Evolutionary conservation across 2,888 invertebrate genomes (phyloP).

Genomic region (Lithophane ornitopus): DNA sequence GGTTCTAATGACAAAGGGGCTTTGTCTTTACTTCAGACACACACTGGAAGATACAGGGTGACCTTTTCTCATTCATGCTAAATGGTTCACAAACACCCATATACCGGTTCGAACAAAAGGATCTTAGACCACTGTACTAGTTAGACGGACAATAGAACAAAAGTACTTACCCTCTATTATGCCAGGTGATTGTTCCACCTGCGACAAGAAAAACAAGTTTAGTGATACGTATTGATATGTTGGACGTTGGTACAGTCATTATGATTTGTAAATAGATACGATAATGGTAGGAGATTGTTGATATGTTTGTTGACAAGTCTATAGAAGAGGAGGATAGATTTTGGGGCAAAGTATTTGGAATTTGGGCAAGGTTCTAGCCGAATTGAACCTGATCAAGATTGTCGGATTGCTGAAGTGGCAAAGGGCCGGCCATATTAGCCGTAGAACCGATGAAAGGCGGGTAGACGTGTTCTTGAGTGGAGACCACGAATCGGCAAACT

Average conservation of each 20-base stretch:
- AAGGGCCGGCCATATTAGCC: neutral
- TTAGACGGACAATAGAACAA: slow-evolving; percentile 38
- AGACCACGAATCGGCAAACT: neutral
- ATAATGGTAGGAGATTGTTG: neutral
- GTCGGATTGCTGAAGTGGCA: neutral
- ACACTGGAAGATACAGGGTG: neutral
- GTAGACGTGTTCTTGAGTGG: neutral
- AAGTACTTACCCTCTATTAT: slow-evolving; percentile 49
- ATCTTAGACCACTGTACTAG: slow-evolving; percentile 10
- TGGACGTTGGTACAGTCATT: neutral
- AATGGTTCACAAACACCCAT: slow-evolving; percentile 14
- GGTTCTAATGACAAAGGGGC: slow-evolving; percentile 1
- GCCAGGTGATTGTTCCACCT: slow-evolving; percentile 45
- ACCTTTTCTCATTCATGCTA: slow-evolving; percentile 15
- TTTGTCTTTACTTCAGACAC: neutral
- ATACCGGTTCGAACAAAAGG: slow-evolving; percentile 25
- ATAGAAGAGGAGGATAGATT: neutral
- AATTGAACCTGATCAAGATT: neutral
- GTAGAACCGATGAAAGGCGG: neutral
- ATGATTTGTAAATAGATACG: slow-evolving; percentile 10
- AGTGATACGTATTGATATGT: slow-evolving; percentile 7
- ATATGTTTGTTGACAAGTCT: neutral
- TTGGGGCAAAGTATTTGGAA: neutral
- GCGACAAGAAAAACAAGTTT: slow-evolving; percentile 47
- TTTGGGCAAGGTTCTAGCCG: neutral